These are phyloP conservation scores for Papilio polytes DNA, from an alignment of 1,140 invertebrate genomes.

Conservation along the genomic window DNA sequence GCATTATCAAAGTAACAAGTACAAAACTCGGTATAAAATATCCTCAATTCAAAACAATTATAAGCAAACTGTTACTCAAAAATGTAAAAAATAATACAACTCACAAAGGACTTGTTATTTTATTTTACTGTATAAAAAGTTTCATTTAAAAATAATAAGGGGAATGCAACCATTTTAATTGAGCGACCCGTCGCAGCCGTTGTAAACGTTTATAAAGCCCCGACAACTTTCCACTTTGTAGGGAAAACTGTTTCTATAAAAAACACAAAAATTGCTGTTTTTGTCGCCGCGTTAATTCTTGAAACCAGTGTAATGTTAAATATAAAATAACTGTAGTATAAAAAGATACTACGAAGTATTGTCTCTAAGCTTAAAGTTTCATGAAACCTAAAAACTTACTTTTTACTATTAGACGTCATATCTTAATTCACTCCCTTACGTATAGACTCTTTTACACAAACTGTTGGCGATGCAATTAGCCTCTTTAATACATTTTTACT, in stretches of 20 bases:
- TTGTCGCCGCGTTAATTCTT: neutral
- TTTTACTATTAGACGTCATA: too few relatives aligned
- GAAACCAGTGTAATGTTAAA: neutral
- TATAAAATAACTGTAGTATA: neutral
- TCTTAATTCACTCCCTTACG: too few relatives aligned
- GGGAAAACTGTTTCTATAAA: neutral
- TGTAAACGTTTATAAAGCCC: neutral
- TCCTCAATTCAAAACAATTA: too few relatives aligned
- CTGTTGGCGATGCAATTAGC: too few relatives aligned
- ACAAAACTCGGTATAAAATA: too few relatives aligned
- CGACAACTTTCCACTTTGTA: constrained; percentile 11
- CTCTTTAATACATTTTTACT: too few relatives aligned
- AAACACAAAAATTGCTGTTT: constrained; percentile 5
- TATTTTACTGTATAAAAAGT: constrained; percentile 9
- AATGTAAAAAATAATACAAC: neutral
- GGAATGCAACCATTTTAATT: neutral
- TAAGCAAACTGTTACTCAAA: too few relatives aligned
- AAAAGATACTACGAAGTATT: neutral
- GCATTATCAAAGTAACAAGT: too few relatives aligned
- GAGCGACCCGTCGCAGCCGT: neutral
- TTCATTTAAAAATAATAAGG: constrained; percentile 12
- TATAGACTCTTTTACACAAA: too few relatives aligned
- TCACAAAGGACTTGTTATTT: neutral
- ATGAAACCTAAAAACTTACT: neutral
- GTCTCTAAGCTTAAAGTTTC: neutral